Evolutionary conservation across 1,140 invertebrate genomes (phyloP).

Genomic region (Drosophila sturtevanti): DNA sequence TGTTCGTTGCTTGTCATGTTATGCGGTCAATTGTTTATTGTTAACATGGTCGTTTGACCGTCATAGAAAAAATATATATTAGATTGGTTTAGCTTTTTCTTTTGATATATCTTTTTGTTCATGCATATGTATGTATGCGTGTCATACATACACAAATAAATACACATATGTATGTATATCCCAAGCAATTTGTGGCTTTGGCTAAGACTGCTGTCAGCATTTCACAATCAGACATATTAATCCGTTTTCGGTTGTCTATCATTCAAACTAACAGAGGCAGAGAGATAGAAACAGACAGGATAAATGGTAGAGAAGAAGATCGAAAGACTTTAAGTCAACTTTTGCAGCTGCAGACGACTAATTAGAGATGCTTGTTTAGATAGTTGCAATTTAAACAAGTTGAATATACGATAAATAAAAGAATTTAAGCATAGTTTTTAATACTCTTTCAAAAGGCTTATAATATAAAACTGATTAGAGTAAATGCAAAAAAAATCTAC

Average conservation of each 20-base stretch:
- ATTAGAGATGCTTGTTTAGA: conserved; percentile 26
- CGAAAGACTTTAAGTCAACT: conserved; percentile 42
- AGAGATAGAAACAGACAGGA: not conserved
- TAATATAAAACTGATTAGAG: not conserved
- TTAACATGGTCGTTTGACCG: conserved; percentile 54
- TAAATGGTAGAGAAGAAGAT: not conserved
- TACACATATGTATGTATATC: conserved; percentile 2
- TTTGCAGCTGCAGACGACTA: conserved; percentile 40
- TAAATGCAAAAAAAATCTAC: not conserved
- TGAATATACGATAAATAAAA: not conserved
- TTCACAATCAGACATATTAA: conserved; percentile 42
- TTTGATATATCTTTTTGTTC: conserved; percentile 18
- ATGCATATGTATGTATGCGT: not conserved
- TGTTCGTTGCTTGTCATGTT: conserved; percentile 64
- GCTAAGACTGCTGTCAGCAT: conserved; percentile 42
- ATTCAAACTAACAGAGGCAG: conserved; percentile 11
- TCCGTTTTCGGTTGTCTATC: conserved; percentile 51
- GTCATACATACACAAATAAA: conserved; percentile 27
- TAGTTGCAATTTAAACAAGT: conserved; percentile 13
- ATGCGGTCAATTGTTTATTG: conserved; percentile 75
- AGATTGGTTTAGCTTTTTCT: conserved; percentile 44
- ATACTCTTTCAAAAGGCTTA: not conserved
- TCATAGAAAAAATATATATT: conserved; percentile 20
- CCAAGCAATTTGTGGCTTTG: conserved; percentile 50
- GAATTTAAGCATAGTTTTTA: not conserved